Base-by-base conservation (phyloP, 2,797 vertebrate genomes). In the Eidolon dupreanum region DNA sequence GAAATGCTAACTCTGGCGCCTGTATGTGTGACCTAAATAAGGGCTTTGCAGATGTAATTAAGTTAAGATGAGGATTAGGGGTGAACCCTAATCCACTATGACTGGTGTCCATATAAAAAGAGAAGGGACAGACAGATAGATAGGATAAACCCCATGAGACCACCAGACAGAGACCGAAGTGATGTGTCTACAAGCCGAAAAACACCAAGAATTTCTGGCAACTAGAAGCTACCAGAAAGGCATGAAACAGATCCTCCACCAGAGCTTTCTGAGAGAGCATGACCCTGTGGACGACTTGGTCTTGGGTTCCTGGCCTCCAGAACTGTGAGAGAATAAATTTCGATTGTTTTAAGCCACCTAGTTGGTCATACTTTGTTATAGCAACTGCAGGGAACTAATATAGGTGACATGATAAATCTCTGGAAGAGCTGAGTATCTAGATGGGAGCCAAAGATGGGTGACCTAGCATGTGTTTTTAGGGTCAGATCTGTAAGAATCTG, bases 391-490 rank as follows among this genome's bases (percentile, higher is more conserved):
- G 66, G 78, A 43, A 43, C 38, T 31, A 20, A 51, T 2, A 5
- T 43, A 33, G 33, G 68, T 12, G 78, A 28, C 22, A 19, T 0
- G 5, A 38, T 22, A 1, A 41, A 33, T 33, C 31, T 74, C 43
- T 26, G 11, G 22, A 86, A 73, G 74, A 68, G n/a, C 41, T 1
- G 24, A 10, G 28, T 16, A 10, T 43, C 51, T 22, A 8, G 66
- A 79, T 2, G 0, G 55, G 28, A 53, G 10, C 7, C 61, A 61
- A 61, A 43, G 36, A 31, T 8, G 13, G 38, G 43, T 5, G 55
- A 12, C n/a, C 10, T 36, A 73, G 31, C 17, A 4, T 0, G 0
- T 43, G 59, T 15, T 19, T 63, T 53, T 31, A 20, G 31, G 24
- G 26, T 41, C 26, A 22, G 57, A 24, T 41, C 55, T 57, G 75